These are phyloP conservation scores for Chrysolina americana DNA, from an alignment of 2,888 invertebrate species.

Conservation along the genomic window DNA sequence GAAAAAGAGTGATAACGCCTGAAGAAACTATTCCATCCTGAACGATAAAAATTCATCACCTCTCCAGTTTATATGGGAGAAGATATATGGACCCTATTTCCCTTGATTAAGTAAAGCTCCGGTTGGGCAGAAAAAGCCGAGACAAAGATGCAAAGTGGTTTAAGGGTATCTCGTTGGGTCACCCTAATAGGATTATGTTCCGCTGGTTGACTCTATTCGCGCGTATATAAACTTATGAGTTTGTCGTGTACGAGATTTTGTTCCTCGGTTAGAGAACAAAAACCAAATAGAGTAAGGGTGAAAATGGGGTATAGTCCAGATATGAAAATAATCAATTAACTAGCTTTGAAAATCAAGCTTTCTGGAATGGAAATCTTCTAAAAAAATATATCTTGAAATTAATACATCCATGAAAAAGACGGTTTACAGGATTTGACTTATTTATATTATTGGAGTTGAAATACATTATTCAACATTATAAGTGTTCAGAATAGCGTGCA, in stretches of 20 bases:
- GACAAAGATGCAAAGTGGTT: slow-evolving; percentile 63
- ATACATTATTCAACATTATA: no score
- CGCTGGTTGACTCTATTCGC: slow-evolving; percentile 54
- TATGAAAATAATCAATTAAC: no score
- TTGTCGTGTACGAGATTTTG: slow-evolving; percentile 43
- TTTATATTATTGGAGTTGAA: no score
- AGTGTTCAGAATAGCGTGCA: no score
- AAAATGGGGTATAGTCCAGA: no score
- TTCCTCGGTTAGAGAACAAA: no score
- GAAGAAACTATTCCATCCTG: slow-evolving; percentile 46
- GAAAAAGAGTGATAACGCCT: slow-evolving; percentile 42
- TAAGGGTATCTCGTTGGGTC: slow-evolving; percentile 58
- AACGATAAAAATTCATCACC: slow-evolving; percentile 53
- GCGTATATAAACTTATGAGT: slow-evolving; percentile 57
- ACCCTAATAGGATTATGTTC: slow-evolving; percentile 61
- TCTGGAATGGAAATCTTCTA: no score
- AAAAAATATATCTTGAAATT: no score
- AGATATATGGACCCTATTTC: slow-evolving; percentile 54
- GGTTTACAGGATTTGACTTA: no score
- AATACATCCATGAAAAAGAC: no score
- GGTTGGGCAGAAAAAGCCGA: slow-evolving; percentile 58
- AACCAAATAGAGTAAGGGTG: no score
- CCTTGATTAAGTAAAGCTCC: slow-evolving; percentile 62
- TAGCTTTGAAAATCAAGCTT: no score
- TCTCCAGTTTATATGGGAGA: slow-evolving; percentile 48